These are phyloP conservation scores for Bos javanicus DNA, from an alignment of 2,113 vertebrate species.

Conservation along the genomic window DNA sequence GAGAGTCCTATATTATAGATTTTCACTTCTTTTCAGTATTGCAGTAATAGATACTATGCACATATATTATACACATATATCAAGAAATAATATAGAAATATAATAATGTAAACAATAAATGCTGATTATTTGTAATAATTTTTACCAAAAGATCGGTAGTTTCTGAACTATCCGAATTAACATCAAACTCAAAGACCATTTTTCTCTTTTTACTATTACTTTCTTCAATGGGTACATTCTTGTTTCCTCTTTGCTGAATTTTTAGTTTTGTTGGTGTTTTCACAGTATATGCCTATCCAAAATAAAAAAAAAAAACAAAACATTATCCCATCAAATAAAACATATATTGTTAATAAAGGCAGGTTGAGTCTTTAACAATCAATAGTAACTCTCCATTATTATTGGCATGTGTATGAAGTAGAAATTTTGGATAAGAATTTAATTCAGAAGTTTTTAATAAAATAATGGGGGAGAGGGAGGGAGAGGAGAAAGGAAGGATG, in stretches of 20 bases:
- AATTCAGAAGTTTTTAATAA: slow-evolving; percentile 17
- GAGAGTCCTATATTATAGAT: neutral
- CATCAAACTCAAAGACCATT: slow-evolving; percentile 84
- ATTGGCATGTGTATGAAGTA: neutral
- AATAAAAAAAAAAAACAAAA: slow-evolving; percentile 52
- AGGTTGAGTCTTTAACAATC: slow-evolving; percentile 28
- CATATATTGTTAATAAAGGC: neutral
- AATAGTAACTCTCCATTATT: slow-evolving; percentile 17
- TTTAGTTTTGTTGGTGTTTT: slow-evolving; percentile 85
- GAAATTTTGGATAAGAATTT: slow-evolving; percentile 6
- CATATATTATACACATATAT: neutral
- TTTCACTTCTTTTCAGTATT: neutral
- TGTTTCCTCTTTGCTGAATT: slow-evolving; percentile 68
- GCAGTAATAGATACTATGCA: neutral
- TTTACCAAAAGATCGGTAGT: slow-evolving; percentile 89
- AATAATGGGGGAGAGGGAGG: neutral
- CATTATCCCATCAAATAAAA: slow-evolving; percentile 1
- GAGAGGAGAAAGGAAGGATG: neutral
- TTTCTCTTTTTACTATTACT: slow-evolving; percentile 81
- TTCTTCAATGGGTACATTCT: slow-evolving; percentile 57
- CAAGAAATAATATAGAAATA: slow-evolving; percentile 22
- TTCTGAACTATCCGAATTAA: slow-evolving; percentile 92
- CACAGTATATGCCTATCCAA: slow-evolving; percentile 86
- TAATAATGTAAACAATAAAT: slow-evolving; percentile 5
- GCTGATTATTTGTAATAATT: slow-evolving; percentile 24